Percentiles rank a stretch among this genome's conserved stretches.
Evolutionary conservation across 1,140 invertebrate genomes (phyloP).

Genomic region (Procambarus virginalis): DNA sequence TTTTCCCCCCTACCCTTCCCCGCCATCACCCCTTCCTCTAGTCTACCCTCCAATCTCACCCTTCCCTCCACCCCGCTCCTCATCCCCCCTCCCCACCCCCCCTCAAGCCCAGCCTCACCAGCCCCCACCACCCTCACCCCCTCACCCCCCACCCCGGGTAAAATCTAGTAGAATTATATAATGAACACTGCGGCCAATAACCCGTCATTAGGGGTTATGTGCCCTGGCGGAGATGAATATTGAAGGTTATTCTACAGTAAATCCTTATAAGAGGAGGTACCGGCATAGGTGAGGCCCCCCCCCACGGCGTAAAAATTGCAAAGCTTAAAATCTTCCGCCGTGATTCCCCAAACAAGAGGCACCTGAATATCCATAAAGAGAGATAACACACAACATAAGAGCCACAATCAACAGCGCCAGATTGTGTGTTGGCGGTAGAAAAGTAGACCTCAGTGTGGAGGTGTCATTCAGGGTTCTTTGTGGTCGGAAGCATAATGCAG

Average conservation of each 20-base stretch:
- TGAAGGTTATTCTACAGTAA: slow-evolving; percentile 57
- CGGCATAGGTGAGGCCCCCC: slow-evolving; percentile 7
- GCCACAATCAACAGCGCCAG: slow-evolving; percentile 59
- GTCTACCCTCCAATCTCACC: background rate
- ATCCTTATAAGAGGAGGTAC: slow-evolving; percentile 39
- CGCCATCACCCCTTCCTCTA: no score
- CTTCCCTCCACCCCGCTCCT: background rate
- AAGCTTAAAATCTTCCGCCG: slow-evolving; percentile 51
- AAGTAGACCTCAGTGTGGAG: slow-evolving; percentile 26
- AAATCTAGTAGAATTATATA: slow-evolving; percentile 57
- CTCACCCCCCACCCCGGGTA: background rate
- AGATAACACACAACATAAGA: slow-evolving; percentile 62
- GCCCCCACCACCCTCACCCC: background rate
- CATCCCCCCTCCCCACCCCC: background rate
- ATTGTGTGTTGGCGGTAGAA: slow-evolving; percentile 48
- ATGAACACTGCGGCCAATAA: slow-evolving; percentile 50
- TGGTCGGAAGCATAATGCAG: slow-evolving; percentile 69
- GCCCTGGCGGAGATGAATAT: slow-evolving; percentile 47
- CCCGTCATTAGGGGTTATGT: slow-evolving; percentile 62
- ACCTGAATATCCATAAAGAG: slow-evolving; percentile 64
- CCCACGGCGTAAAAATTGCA: slow-evolving; percentile 51
- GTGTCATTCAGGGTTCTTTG: slow-evolving; percentile 66
- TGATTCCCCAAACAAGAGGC: slow-evolving; percentile 58
- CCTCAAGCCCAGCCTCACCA: background rate
- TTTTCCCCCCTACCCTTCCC: no score